Evolutionary conservation across 2,888 invertebrate genomes (phyloP), one percentile per base, ranked within the genome.

Genomic region (Apamea sordens): DNA sequence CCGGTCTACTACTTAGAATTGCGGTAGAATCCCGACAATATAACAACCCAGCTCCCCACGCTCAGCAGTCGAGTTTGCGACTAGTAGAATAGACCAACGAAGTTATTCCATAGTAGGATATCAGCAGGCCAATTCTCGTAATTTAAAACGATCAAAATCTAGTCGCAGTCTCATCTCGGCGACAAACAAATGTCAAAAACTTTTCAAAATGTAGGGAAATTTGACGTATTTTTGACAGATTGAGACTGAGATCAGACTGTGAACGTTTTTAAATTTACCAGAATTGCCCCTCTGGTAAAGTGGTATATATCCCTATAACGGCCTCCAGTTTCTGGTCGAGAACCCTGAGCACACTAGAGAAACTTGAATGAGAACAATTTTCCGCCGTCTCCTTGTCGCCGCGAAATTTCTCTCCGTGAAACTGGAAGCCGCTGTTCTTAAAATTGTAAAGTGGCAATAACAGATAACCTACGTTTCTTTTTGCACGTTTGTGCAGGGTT

Each of bases 381-480:
- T 21, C 47, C 15, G 7, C n/a, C 5, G 8, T 41, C 15, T 56
- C 21, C 32, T 32, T 50, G 5, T 41, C n/a, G 28, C 36, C 61
- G n/a, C 21, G 2, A 32, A 24, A 56, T 76, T 44, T 76, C 1
- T 59, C 18, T 76, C 36, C 15, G 80, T 53, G n/a, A 32, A 50
- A n/a, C 72, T n/a, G 24, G 24, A 24, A 59, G 6, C n/a, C 15
- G 24, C 32, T 28, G 61, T 64, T 69, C 21, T 21, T 53, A 24
- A 84, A 59, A 64, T 47, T 56, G 68, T 63, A 32, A 71, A 81
- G 32, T 65, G 44, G 15, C 24, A 84, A 50, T 67, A 74, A 85
- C 80, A 63, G 71, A 68, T 69, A 50, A 63, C 13, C 50, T 36
- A 53, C 56, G 50, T 86, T 69, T 85, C 56, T 21, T 56, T 71